Evolutionary conservation across 2,113 vertebrate genomes (phyloP), one percentile per base, ranked within the genome.

Genomic region (Pseudonaja textilis): DNA sequence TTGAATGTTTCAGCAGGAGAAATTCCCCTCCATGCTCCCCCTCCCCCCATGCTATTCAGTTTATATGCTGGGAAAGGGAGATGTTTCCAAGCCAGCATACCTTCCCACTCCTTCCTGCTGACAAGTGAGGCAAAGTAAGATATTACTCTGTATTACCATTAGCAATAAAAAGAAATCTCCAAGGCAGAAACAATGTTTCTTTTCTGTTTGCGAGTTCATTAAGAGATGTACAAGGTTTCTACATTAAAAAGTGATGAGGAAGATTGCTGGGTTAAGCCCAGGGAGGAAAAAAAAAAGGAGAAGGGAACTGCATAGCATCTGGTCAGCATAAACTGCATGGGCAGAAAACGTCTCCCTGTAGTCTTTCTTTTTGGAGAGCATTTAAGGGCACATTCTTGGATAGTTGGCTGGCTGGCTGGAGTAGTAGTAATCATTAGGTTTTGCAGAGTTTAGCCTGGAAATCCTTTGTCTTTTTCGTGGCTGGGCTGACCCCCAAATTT

Each of bases 221-320:
- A 87, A 92, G 45, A 92, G 56, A 22, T 26, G 85, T 64, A 64
- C 85, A 54, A 64, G 85, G 29, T 23, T 18, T 42, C 11, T 20
- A n/a, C 91, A 92, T 92, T 64, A 64, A 88, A 91, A 91, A 26
- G 8, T 50, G 85, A 91, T 52, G 86, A 88, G 22, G 55, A 16
- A 47, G 45, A 88, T 81, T 9, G 39, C n/a, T 18, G 85, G 85
- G 45, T 61, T 61, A 50, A 61, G 29, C 91, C 42, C 26, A 4
- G 2, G 29, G 57, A 88, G 29, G 29, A 14, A n/a, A 64, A 16
- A 16, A 2, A 39, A 26, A 50, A 50, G 47, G 7, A 56, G 25
- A 39, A 29, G 14, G 23, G 34, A 8, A 16, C 47, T 52, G 6
- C 42, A 16, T 39, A 5, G 26, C n/a, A 23, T 64, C 57, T 92